phyloP scores from a whole-genome alignment of 1,140 invertebrate species.

The Drosophila santomea region DNA sequence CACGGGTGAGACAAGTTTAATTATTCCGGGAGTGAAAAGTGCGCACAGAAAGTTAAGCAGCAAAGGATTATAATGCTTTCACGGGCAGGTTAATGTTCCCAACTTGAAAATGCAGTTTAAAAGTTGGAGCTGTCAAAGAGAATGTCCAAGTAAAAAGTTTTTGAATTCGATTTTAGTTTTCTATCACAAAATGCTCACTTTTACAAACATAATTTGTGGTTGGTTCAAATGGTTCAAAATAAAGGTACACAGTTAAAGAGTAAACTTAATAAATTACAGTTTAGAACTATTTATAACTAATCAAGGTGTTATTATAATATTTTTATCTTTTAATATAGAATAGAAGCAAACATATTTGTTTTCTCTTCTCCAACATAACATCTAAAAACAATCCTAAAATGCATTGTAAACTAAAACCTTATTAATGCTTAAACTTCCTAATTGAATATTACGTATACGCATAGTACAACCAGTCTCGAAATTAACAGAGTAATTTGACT shows the following conservation, averaged over 20 bases:
- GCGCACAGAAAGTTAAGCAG: slow-evolving; percentile 4
- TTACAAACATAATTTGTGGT: neutral
- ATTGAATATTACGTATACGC: slow-evolving; percentile 12
- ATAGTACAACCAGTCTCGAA: neutral
- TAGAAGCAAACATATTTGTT: no score
- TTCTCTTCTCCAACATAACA: no score
- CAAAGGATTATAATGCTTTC: slow-evolving; percentile 2
- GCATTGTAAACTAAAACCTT: no score
- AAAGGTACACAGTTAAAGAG: no score
- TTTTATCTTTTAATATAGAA: no score
- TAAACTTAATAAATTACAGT: no score
- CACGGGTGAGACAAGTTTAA: slow-evolving; percentile 86
- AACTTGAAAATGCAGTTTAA: slow-evolving; percentile 20
- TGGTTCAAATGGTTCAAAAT: no score
- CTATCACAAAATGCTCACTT: no score
- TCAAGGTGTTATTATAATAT: no score
- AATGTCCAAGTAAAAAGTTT: neutral
- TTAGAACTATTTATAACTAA: no score
- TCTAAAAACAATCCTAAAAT: no score
- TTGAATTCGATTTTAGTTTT: neutral
- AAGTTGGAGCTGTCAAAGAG: slow-evolving; percentile 24
- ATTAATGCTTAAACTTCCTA: neutral
- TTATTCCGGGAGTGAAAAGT: neutral
- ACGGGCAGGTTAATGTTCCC: neutral
- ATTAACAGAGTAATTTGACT: slow-evolving; percentile 6